These are phyloP conservation scores for Brachyrhaphis roseni DNA, from an alignment of 2,797 vertebrate genomes.

Conservation along the genomic window DNA sequence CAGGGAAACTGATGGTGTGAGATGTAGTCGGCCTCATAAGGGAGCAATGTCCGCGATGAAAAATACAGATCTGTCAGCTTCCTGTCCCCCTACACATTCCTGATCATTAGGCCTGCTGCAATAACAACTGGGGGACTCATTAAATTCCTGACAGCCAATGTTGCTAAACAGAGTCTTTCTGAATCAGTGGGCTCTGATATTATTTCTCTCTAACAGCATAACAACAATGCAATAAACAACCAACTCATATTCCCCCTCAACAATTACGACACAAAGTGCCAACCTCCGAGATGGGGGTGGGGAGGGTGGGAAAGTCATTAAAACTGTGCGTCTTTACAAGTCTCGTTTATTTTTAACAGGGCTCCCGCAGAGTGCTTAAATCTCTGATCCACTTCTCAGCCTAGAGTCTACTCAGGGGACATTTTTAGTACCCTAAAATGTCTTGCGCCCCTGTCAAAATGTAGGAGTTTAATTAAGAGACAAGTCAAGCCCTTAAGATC, in stretches of 20 bases:
- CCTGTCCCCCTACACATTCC: conserved; percentile 62
- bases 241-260: conserved; percentile 50
- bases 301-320: conserved; percentile 23
- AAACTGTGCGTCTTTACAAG: conserved; percentile 40
- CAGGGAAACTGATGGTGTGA: conserved; percentile 40
- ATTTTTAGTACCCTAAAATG: conserved; percentile 19
- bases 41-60: conserved; percentile 68
- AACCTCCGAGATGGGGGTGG: conserved; percentile 23
- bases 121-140: conserved; percentile 79
- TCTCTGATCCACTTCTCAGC: conserved; percentile 29
- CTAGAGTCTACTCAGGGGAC: conserved; percentile 16
- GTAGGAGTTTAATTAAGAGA: conserved; percentile 21
- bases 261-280: conserved; percentile 45
- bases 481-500: conserved; percentile 11
- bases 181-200: conserved; percentile 74
- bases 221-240: conserved; percentile 65
- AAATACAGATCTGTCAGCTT: conserved; percentile 74
- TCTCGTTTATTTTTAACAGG: conserved; percentile 46
- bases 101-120: conserved; percentile 73
- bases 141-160: conserved; percentile 72
- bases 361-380: conserved; percentile 39
- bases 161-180: conserved; percentile 69
- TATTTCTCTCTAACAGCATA: conserved; percentile 70
- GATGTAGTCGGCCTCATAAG: conserved; percentile 43
- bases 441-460: neutral